phyloP scores from a whole-genome alignment of 2,113 vertebrate genomes.

The Alaudala cheleensis region DNA sequence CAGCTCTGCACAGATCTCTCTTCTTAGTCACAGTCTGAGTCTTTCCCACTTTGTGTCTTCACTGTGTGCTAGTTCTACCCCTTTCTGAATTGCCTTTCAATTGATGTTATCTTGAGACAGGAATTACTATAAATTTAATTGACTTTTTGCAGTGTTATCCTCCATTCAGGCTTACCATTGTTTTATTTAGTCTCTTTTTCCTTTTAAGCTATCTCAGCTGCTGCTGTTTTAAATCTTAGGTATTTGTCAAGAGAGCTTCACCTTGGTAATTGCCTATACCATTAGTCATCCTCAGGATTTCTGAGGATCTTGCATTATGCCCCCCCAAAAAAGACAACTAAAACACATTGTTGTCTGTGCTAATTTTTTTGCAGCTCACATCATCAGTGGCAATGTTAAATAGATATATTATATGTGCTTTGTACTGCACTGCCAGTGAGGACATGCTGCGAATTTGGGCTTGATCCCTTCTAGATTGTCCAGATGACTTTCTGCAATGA shows the following conservation, averaged over 20 bases:
- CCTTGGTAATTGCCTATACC: neutral
- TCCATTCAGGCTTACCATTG: neutral
- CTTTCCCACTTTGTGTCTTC: neutral
- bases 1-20: neutral
- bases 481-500: neutral
- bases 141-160: neutral
- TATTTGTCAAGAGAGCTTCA: neutral
- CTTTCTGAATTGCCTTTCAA: neutral
- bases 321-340: neutral
- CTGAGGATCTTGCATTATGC: neutral
- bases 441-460: neutral
- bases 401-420: neutral
- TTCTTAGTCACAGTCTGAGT: neutral
- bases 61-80: neutral
- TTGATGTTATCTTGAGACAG: neutral
- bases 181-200: neutral
- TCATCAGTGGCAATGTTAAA: neutral
- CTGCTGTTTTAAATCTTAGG: neutral
- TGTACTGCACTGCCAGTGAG: neutral
- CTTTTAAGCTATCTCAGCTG: neutral
- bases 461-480: neutral
- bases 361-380: neutral
- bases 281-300: neutral
- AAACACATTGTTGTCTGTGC: neutral
- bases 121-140: neutral